Evolutionary conservation across 2,888 invertebrate species (phyloP).

Genomic region (Chironomus tentans): DNA sequence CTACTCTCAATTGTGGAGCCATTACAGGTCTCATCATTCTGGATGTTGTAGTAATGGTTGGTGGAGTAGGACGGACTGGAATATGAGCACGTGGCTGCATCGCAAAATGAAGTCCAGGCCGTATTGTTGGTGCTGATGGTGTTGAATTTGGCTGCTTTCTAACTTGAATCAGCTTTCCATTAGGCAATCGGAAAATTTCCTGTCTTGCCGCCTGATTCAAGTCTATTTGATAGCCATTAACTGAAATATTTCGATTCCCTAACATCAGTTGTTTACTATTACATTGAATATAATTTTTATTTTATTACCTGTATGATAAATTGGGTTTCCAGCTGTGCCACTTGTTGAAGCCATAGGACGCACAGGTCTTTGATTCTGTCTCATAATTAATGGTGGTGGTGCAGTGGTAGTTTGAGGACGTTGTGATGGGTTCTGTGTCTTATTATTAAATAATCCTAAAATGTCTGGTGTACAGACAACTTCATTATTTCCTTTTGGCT

Average conservation of each 20-base stretch:
- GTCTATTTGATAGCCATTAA: conserved; percentile 41
- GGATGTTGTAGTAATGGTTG: neutral
- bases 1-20: neutral
- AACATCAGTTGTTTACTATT: neutral
- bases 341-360: neutral
- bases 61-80: neutral
- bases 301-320: conserved; percentile 8
- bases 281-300: neutral
- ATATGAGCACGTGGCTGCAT: neutral
- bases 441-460: conserved; percentile 35
- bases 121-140: conserved; percentile 28
- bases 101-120: neutral
- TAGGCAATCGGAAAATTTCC: conserved; percentile 41
- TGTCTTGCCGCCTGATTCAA: conserved; percentile 42
- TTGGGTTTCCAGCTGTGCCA: neutral
- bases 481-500: conserved; percentile 40
- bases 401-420: neutral
- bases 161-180: conserved; percentile 42
- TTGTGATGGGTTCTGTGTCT: neutral
- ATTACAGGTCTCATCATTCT: neutral
- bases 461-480: conserved; percentile 56
- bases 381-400: conserved; percentile 17
- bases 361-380: neutral
- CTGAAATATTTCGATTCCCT: neutral
- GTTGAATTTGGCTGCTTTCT: conserved; percentile 12